These are phyloP conservation scores for Merluccius polli DNA, from an alignment of 2,797 vertebrate genomes.

Conservation along the genomic window DNA sequence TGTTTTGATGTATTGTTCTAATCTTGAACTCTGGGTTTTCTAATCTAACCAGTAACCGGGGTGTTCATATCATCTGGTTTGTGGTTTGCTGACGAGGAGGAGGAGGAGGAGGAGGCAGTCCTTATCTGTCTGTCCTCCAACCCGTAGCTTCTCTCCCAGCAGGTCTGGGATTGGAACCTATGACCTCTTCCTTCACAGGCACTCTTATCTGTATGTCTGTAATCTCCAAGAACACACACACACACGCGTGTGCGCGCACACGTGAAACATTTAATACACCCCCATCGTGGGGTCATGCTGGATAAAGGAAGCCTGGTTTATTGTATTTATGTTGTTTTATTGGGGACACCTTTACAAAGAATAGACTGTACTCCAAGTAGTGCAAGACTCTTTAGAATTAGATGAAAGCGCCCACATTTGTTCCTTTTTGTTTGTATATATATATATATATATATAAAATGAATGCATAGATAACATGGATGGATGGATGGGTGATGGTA, in stretches of 20 bases:
- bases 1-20: constrained; percentile 5
- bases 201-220: neutral
- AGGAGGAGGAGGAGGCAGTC: neutral
- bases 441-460: neutral
- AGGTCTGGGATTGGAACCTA: constrained; percentile 1
- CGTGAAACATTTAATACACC: neutral
- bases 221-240: neutral
- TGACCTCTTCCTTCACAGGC: constrained; percentile 20
- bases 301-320: neutral
- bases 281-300: neutral
- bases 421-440: neutral
- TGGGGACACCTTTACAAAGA: neutral
- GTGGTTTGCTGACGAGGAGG: neutral
- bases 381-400: too few relatives aligned
- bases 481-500: neutral
- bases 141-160: neutral
- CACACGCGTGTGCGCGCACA: neutral
- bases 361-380: neutral
- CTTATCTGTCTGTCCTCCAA: constrained; percentile 17
- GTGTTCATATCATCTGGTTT: neutral
- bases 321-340: neutral
- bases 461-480: neutral
- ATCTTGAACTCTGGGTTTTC: neutral
- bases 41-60: neutral
- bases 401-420: neutral